These are phyloP conservation scores for Leucophenga varia DNA, from an alignment of 1,140 invertebrate species.

Conservation along the genomic window DNA sequence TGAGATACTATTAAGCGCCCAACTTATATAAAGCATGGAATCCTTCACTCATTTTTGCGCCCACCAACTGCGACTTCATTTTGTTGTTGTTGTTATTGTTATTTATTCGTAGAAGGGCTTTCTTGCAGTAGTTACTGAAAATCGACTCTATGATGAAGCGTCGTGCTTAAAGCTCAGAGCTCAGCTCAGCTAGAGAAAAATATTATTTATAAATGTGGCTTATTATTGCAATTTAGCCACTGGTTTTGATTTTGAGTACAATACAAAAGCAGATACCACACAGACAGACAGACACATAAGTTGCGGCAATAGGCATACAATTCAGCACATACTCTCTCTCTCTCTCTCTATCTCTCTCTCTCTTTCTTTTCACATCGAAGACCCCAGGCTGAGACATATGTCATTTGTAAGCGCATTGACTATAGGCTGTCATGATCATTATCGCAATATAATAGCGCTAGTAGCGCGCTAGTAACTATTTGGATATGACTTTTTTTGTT, in stretches of 20 bases:
- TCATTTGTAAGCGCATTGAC: conserved; percentile 54
- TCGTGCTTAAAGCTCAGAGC: no score
- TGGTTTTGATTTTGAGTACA: conserved; percentile 50
- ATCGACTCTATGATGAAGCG: no score
- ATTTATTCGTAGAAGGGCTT: no score
- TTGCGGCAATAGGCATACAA: no score
- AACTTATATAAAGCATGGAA: no score
- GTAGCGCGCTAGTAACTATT: conserved; percentile 31
- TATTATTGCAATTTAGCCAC: conserved; percentile 57
- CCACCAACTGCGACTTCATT: conserved; percentile 17
- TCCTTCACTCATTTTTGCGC: no score
- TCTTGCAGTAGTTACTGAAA: no score
- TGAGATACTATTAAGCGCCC: no score
- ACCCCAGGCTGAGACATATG: conserved; percentile 52
- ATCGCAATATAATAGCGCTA: conserved; percentile 46
- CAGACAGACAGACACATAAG: conserved; percentile 1
- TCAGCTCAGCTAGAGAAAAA: no score
- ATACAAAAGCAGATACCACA: not conserved
- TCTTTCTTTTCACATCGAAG: no score
- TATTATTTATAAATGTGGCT: conserved; percentile 56
- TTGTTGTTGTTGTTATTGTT: not conserved
- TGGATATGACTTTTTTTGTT: conserved; percentile 9
- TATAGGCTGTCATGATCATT: conserved; percentile 57
- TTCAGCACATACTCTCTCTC: no score
- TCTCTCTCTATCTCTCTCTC: no score